phyloP scores from a whole-genome alignment of 2,888 invertebrate species.

The Oxytorus armatus region DNA sequence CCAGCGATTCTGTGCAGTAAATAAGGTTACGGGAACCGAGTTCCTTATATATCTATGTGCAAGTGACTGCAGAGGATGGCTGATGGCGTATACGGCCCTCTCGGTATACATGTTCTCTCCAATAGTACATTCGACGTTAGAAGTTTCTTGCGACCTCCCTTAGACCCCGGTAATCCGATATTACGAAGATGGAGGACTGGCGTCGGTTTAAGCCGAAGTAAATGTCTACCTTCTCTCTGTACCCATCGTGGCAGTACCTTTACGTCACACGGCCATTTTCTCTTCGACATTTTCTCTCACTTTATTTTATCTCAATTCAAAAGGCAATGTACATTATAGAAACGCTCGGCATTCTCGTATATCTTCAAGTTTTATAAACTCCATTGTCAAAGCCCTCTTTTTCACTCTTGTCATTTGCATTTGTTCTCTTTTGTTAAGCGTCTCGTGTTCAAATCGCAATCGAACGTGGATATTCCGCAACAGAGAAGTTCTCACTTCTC shows the following conservation, averaged over 20 bases:
- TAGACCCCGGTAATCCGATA: conserved; percentile 80
- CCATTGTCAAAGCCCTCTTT: conserved; percentile 2
- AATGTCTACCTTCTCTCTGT: conserved; percentile 49
- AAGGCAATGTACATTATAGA: conserved; percentile 32
- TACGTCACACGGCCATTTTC: conserved; percentile 41
- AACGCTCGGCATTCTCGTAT: background rate
- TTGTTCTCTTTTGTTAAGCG: background rate
- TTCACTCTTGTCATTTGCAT: conserved; percentile 10
- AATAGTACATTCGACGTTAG: conserved; percentile 54
- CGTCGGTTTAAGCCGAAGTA: conserved; percentile 38
- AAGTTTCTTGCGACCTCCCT: conserved; percentile 70
- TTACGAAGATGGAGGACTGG: conserved; percentile 73
- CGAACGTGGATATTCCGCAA: too few relatives aligned
- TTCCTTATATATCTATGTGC: too few relatives aligned
- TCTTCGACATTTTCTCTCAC: conserved; percentile 28
- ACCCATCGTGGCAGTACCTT: conserved; percentile 17
- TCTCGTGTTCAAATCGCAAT: background rate
- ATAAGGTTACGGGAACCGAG: conserved; percentile 70
- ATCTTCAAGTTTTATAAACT: conserved; percentile 10
- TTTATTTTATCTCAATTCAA: conserved; percentile 18
- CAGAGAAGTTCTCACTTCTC: background rate
- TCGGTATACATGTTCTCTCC: conserved; percentile 53
- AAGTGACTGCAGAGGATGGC: conserved; percentile 14
- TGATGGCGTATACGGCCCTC: background rate
- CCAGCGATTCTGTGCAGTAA: conserved; percentile 70